Base-by-base conservation (phyloP, 2,113 vertebrate species). In the Nesogale talazaci region DNA sequence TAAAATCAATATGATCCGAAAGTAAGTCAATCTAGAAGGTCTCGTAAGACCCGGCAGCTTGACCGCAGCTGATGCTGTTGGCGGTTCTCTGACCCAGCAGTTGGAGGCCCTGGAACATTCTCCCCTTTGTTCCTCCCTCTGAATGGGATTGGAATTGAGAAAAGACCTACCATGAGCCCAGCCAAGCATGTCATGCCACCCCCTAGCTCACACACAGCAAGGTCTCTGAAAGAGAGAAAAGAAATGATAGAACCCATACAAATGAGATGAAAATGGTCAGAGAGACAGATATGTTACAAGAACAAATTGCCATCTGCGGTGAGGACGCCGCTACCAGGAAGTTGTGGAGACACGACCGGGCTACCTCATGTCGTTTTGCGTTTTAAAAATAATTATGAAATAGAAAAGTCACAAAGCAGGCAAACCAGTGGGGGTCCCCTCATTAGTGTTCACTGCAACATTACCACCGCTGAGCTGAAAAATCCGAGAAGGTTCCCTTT, bases 121-220 rank as follows among this genome's bases (percentile, higher is more conserved):
- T 98, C 98, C 97, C 97, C 98, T 98, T 98, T 98, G 97, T 98
- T 98, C 98, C 95, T 97, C 97, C 94, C 94, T 96, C 95, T 98
- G 98, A 98, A 98, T 98, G 98, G 98, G 98, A 98, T 96, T 98
- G 98, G 98, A 98, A 98, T 98, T 98, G 98, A 98, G 98, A 98
- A 98, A 98, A 98, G 98, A 98, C 98, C 98, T 99, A 99, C 99
- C 99, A 99, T 99, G 97, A 99, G 98, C 97, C 98, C 99, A 98
- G 99, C 99, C 98, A 99, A 98, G 98, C 98, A 99, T 98, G 99
- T 98, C 99, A 99, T 99, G 97, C 99, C 99, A 98, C 99, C 99
- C 97, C 99, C 99, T 98, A 99, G 98, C 97, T 99, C 99, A 98
- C 99, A 99, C 98, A 99, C 99, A 97, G 98, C 98, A 98, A 98